Evolutionary conservation across 2,113 vertebrate species (phyloP).

Genomic region (Pterophyllum scalare): DNA sequence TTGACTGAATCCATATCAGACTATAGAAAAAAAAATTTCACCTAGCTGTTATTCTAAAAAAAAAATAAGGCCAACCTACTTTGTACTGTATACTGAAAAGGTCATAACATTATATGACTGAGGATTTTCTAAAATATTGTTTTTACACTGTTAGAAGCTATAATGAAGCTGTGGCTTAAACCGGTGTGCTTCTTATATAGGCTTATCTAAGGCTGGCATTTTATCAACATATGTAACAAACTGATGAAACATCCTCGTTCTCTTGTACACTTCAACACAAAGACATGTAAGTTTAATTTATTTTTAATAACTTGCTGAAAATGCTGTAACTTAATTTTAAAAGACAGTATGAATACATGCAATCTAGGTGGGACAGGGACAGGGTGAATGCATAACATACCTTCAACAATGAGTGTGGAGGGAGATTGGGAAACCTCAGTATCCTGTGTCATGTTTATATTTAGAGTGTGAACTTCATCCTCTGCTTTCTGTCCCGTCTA

Average conservation of each 20-base stretch:
- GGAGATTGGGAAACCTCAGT: conserved; percentile 33
- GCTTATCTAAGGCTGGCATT: not conserved
- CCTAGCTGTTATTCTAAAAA: not conserved
- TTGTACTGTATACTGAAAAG: not conserved
- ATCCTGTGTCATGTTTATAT: conserved; percentile 52
- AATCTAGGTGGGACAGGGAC: not conserved
- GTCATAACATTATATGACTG: not conserved
- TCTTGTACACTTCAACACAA: not conserved
- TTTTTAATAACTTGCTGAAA: not conserved
- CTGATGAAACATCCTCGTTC: not conserved
- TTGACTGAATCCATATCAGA: not conserved
- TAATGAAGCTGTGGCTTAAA: not conserved
- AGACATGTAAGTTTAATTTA: not conserved
- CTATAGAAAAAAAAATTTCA: not conserved
- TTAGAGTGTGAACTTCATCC: conserved; percentile 41
- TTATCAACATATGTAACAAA: not conserved
- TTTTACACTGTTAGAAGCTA: not conserved
- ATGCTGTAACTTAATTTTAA: not conserved
- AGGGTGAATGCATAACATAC: conserved; percentile 47
- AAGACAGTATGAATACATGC: not conserved
- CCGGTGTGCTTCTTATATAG: not conserved
- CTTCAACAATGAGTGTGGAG: conserved; percentile 42
- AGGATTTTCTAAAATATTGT: not conserved
- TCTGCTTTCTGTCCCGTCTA: conserved; percentile 45
- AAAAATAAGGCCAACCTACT: not conserved